Evolutionary conservation across 2,113 vertebrate genomes (phyloP).

Genomic region (Silurus asotus): DNA sequence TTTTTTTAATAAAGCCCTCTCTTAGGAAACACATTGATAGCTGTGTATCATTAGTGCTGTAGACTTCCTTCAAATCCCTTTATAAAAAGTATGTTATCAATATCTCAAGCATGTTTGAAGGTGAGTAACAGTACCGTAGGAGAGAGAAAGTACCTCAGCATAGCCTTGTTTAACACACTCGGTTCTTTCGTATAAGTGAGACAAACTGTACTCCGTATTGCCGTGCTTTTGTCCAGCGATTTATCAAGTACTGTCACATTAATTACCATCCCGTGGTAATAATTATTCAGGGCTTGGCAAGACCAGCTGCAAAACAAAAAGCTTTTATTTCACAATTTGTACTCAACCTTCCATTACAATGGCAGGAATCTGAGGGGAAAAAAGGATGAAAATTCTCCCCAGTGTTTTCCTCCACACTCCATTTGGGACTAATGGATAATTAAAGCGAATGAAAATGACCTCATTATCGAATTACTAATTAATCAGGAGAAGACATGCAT

Average conservation of each 20-base stretch:
- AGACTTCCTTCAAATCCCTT: not conserved
- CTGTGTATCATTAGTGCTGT: not conserved
- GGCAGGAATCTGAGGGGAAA: not conserved
- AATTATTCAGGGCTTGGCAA: not conserved
- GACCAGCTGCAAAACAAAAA: not conserved
- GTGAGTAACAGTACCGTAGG: not conserved
- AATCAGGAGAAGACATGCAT: constrained; percentile 59
- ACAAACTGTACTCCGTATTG: not conserved
- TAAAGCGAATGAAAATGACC: constrained; percentile 73
- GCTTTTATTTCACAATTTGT: constrained; percentile 8
- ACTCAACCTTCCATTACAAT: constrained; percentile 36
- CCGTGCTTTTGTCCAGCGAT: not conserved
- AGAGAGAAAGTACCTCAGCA: not conserved
- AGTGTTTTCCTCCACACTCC: constrained; percentile 32
- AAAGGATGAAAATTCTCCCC: constrained; percentile 7
- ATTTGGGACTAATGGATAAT: constrained; percentile 67
- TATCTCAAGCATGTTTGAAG: not conserved
- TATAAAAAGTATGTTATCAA: not conserved
- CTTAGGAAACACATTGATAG: not conserved
- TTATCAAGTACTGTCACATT: not conserved
- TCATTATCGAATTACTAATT: constrained; percentile 73
- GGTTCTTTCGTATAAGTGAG: not conserved
- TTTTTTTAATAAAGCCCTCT: not conserved
- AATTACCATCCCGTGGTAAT: not conserved
- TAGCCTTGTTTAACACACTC: not conserved